phyloP scores from a whole-genome alignment of 2,113 vertebrate species.

The Ondatra zibethicus region DNA sequence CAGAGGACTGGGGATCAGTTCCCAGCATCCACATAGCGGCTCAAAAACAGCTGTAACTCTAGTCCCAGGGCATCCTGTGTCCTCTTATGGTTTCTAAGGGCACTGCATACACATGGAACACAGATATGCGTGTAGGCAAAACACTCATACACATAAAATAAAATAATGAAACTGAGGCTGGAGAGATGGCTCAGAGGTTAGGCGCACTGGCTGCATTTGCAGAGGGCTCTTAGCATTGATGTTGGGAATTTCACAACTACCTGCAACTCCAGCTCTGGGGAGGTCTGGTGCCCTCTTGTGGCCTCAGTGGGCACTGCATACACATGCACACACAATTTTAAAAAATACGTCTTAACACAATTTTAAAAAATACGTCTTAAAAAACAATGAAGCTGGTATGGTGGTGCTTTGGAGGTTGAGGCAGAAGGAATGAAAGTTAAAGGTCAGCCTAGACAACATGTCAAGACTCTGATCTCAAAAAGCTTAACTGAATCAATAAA shows the following conservation, averaged over 20 bases:
- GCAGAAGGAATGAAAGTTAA: neutral
- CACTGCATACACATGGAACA: neutral
- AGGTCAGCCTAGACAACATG: neutral
- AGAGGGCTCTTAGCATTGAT: neutral
- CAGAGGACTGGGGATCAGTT: neutral
- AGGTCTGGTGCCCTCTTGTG: neutral
- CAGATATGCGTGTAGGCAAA: neutral
- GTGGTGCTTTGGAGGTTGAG: neutral
- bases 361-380: neutral
- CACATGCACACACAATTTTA: neutral
- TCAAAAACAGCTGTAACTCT: neutral
- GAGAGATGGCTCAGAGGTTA: neutral
- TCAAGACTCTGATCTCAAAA: neutral
- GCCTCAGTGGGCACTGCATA: neutral
- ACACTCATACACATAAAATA: neutral
- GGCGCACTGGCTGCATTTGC: neutral
- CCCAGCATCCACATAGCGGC: neutral
- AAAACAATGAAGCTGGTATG: neutral
- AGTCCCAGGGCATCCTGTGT: neutral
- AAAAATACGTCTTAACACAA: neutral
- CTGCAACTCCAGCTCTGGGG: neutral
- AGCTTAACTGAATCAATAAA: neutral
- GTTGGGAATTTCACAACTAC: neutral
- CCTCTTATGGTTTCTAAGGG: neutral
- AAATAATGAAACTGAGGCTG: neutral